Evolutionary conservation across 2,113 vertebrate species (phyloP), one percentile per base, ranked within the genome.

Genomic region (Leiothrix lutea): DNA sequence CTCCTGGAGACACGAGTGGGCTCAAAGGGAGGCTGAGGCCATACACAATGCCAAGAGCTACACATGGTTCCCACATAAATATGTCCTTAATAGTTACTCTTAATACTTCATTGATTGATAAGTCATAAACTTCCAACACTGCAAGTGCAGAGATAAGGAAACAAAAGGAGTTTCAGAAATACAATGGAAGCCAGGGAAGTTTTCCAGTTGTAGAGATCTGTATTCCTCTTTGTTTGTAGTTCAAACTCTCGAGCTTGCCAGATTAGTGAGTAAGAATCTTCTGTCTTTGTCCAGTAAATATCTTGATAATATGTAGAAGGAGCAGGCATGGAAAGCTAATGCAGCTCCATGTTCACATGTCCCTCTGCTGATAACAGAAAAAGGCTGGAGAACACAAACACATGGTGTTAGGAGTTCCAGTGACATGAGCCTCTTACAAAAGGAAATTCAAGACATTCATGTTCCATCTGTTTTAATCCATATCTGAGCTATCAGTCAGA

Each of bases 1-100:
- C 28, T 71, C 47, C 18, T 20, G 45, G 71, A 96, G 53, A 26
- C 91, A 48, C 74, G 73, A 70, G 84, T 80, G 70, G 86, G 81
- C 74, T 87, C 87, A 74, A 40, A 88, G 90, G 53, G 75, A 93
- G 57, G 74, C 77, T 56, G 80, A 87, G 86, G 71, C 91, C 81
- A 3, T 15, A 19, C 12, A 11, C 1, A 17, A 23, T 93, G 92
- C 93, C 47, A 88, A 87, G 94, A 82, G 66, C 70, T 40, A 79
- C 88, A 77, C 88, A 88, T 42, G n/a, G 25, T 85, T 93, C 93
- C 85, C 97, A 90, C 92, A 97, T 94, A 97, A 96, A 90, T 67
- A 80, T 28, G 87, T 95, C 91, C 62, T 66, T 94, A 90, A 90
- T 78, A 69, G 80, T 93, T 75, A n/a, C 80, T 90, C 77, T 92